Conservation (phyloP, 2,113 vertebrate genomes). For the Cyphomyrus plagiostoma region DNA sequence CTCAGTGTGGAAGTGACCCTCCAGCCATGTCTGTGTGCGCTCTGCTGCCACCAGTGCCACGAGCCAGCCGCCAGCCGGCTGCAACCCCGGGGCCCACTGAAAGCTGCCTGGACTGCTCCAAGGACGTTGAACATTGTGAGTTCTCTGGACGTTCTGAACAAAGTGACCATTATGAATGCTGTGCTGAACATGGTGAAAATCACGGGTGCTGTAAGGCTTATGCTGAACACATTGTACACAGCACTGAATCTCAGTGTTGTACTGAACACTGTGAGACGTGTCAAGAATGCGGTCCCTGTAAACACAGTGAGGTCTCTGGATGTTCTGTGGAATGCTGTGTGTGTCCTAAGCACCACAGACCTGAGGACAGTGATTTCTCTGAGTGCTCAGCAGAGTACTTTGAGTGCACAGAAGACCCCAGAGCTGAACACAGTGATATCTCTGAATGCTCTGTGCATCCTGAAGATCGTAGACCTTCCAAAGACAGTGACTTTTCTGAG, state of each 20-base stretch:
- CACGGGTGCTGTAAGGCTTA: not conserved
- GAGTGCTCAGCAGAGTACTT: not conserved
- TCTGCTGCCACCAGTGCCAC: not conserved
- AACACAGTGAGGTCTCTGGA: not conserved
- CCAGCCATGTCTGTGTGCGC: constrained; percentile 7
- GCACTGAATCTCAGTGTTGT: not conserved
- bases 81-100: not conserved
- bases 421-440: not conserved
- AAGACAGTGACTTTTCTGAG: not conserved
- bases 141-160: not conserved
- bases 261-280: not conserved
- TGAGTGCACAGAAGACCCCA: not conserved
- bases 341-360: not conserved
- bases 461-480: not conserved
- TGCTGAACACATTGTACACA: not conserved
- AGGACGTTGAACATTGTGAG: not conserved
- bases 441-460: not conserved
- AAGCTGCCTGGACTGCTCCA: not conserved
- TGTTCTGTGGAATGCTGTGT: not conserved
- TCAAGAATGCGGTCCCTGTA: not conserved
- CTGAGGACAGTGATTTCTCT: not conserved
- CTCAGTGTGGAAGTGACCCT: constrained; percentile 22
- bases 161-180: not conserved
- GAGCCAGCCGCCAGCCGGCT: not conserved
- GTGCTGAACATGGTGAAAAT: not conserved